phyloP scores from a whole-genome alignment of 2,888 invertebrate species.

The Dyspetes luteomarginatus region DNA sequence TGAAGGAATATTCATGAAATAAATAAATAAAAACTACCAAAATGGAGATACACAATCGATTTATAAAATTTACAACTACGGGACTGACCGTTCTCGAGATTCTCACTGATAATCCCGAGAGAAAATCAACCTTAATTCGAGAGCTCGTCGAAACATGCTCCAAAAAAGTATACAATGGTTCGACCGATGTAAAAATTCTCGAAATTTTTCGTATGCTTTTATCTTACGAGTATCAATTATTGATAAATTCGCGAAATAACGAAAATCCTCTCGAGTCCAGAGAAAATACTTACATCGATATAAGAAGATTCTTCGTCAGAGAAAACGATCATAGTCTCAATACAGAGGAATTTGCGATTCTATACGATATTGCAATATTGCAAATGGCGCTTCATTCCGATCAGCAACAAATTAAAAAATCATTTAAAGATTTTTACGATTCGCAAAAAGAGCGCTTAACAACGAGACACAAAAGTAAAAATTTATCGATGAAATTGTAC shows the following conservation, averaged over 20 bases:
- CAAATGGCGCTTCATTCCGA: constrained; percentile 68
- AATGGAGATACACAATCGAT: constrained; percentile 76
- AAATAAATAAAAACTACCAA: not conserved
- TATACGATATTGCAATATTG: constrained; percentile 73
- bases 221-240: constrained; percentile 72
- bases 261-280: not conserved
- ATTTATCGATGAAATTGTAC: constrained; percentile 68
- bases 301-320: constrained; percentile 17
- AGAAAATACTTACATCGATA: constrained; percentile 7
- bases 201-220: constrained; percentile 69
- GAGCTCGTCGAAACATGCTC: constrained; percentile 59
- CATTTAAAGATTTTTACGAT: constrained; percentile 67
- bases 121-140: constrained; percentile 29
- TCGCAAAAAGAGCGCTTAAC: constrained; percentile 1
- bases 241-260: not conserved
- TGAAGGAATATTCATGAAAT: not conserved
- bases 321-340: not conserved
- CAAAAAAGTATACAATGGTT: constrained; percentile 54
- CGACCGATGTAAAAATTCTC: constrained; percentile 61
- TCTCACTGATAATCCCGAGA: constrained; percentile 22
- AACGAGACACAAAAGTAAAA: constrained; percentile 36
- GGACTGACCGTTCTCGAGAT: constrained; percentile 69
- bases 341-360: constrained; percentile 58
- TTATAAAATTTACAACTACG: constrained; percentile 63
- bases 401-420: constrained; percentile 53